A percentile compares a stretch with the other conserved stretches of the same genome.
Evolutionary conservation across 2,113 vertebrate species (phyloP).

Genomic region (Gorsachius goisagi): DNA sequence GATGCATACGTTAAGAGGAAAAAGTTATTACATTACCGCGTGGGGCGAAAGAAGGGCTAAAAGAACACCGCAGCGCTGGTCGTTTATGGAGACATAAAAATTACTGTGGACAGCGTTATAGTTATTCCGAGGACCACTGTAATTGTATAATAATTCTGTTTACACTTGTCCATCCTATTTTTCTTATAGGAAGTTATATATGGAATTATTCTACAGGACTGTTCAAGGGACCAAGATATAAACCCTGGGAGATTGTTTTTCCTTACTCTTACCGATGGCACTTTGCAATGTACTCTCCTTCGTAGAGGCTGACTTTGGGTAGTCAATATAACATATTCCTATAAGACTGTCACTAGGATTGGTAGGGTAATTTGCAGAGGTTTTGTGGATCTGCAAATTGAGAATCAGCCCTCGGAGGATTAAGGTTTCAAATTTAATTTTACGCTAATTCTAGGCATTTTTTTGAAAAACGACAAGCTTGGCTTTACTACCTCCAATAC

Average conservation of each 20-base stretch:
- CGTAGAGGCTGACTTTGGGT: neutral
- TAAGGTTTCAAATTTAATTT: conserved; percentile 65
- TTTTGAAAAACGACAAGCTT: conserved; percentile 39
- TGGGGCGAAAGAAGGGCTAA: neutral
- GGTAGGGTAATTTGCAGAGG: conserved; percentile 52
- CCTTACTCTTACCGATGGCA: neutral
- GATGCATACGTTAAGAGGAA: neutral
- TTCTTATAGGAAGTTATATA: conserved; percentile 11
- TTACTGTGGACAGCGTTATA: conserved; percentile 16
- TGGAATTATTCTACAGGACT: neutral
- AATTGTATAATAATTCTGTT: conserved; percentile 67
- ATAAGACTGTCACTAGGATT: conserved; percentile 53
- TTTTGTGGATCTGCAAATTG: conserved; percentile 64
- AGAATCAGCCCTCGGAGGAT: conserved; percentile 55
- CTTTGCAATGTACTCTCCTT: neutral
- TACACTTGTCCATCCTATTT: conserved; percentile 53
- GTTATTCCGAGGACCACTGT: conserved; percentile 23
- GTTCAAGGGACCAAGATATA: neutral
- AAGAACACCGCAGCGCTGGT: neutral
- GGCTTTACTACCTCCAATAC: conserved; percentile 36
- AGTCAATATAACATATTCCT: conserved; percentile 55
- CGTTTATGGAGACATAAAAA: conserved; percentile 53
- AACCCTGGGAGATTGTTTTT: conserved; percentile 2
- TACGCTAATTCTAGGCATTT: conserved; percentile 56
- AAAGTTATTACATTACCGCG: neutral